phyloP scores from a whole-genome alignment of 2,113 vertebrate genomes.

The Conger conger region DNA sequence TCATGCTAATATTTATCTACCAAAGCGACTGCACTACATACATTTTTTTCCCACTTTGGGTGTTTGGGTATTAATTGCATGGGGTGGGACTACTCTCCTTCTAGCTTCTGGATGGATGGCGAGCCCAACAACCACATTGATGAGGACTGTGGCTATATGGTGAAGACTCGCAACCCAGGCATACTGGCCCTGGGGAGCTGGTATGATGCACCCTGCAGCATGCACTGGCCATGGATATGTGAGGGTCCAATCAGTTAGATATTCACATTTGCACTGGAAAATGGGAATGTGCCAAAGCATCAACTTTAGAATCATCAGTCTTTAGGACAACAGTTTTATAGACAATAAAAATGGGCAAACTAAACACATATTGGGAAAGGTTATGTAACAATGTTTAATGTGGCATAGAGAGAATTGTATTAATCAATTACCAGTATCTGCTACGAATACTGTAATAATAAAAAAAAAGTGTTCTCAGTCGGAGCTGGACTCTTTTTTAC shows the following conservation, averaged over 20 bases:
- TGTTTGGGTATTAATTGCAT: background rate
- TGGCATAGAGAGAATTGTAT: background rate
- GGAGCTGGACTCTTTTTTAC: background rate
- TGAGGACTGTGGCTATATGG: conserved; percentile 69
- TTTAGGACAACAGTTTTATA: background rate
- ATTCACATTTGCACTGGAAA: background rate
- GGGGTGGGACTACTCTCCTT: background rate
- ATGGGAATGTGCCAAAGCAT: background rate
- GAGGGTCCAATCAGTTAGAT: conserved; percentile 42
- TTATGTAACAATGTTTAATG: background rate
- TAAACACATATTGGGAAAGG: background rate
- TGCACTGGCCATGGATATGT: conserved; percentile 58
- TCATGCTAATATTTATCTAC: no score
- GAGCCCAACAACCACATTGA: conserved; percentile 71
- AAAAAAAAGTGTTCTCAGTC: background rate
- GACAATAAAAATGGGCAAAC: no score
- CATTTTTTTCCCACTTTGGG: no score
- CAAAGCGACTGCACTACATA: no score
- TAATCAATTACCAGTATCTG: background rate
- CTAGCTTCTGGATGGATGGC: conserved; percentile 65
- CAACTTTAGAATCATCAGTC: background rate
- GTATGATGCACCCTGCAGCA: conserved; percentile 65
- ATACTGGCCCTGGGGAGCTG: conserved; percentile 57
- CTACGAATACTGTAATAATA: background rate
- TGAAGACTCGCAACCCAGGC: conserved; percentile 48